Conservation (phyloP, 2,113 vertebrate genomes). For the Zingel zingel region DNA sequence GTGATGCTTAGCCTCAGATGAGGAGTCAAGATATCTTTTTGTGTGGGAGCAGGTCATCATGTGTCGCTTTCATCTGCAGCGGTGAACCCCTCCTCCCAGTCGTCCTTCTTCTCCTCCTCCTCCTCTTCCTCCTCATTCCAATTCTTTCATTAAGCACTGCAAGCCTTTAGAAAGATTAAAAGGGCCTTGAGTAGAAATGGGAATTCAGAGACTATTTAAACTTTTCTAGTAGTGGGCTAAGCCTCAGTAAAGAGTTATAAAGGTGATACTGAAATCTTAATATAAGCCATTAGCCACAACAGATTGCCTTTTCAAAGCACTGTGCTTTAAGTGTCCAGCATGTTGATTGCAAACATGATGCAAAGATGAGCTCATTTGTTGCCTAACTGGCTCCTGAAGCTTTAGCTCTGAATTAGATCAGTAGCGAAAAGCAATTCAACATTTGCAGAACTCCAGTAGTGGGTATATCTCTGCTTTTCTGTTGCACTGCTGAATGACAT, state of each 20-base stretch:
- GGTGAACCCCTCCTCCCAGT: not conserved
- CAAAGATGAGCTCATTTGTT: conserved; percentile 46
- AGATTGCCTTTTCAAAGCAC: conserved; percentile 58
- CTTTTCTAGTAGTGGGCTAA: conserved; percentile 56
- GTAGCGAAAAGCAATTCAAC: not conserved
- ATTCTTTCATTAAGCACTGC: conserved; percentile 47
- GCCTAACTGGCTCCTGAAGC: conserved; percentile 21
- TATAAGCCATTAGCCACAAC: conserved; percentile 57
- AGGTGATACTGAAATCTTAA: conserved; percentile 56
- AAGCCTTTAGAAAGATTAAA: conserved; percentile 71
- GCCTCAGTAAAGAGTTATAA: conserved; percentile 58
- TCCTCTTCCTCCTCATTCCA: conserved; percentile 13
- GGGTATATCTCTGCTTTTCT: conserved; percentile 5
- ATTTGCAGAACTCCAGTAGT: not conserved
- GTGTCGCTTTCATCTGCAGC: conserved; percentile 54
- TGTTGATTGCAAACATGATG: conserved; percentile 26
- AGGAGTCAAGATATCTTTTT: conserved; percentile 49
- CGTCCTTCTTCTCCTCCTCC: not conserved
- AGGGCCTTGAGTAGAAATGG: conserved; percentile 55
- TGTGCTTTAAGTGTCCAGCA: conserved; percentile 16
- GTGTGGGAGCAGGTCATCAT: conserved; percentile 41
- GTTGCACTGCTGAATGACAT: not conserved
- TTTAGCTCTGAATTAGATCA: conserved; percentile 7
- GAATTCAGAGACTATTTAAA: conserved; percentile 55
- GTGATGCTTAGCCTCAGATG: conserved; percentile 57